These are phyloP conservation scores for Malthinus flaveolus DNA, from an alignment of 2,888 invertebrate genomes.

Conservation along the genomic window DNA sequence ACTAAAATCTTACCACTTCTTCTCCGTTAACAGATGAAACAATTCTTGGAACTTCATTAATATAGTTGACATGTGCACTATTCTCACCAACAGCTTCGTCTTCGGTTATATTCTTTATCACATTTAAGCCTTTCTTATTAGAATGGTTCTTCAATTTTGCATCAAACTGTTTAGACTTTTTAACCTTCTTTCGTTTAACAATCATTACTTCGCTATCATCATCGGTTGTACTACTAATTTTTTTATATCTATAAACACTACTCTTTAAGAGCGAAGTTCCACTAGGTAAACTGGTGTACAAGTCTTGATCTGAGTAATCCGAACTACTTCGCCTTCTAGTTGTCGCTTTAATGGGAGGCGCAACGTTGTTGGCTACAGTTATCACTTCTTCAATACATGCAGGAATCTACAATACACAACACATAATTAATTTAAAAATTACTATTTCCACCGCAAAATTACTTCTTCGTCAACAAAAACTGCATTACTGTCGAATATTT, in stretches of 20 bases:
- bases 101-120: neutral
- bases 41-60: slow-evolving; percentile 60
- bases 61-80: slow-evolving; percentile 36
- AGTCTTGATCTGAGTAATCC: no score
- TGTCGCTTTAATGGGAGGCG: slow-evolving; percentile 40
- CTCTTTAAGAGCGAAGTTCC: slow-evolving; percentile 39
- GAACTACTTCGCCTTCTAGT: no score
- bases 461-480: slow-evolving; percentile 40
- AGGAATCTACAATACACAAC: slow-evolving; percentile 53
- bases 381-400: slow-evolving; percentile 60
- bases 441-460: slow-evolving; percentile 1
- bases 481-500: slow-evolving; percentile 16
- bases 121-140: no score
- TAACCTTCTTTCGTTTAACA: neutral
- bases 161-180: neutral
- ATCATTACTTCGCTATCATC: slow-evolving; percentile 8
- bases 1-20: slow-evolving; percentile 56
- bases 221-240: neutral
- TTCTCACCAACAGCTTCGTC: neutral
- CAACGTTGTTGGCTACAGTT: slow-evolving; percentile 58
- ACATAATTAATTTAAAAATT: no score
- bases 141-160: no score
- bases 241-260: slow-evolving; percentile 28
- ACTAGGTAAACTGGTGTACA: slow-evolving; percentile 33
- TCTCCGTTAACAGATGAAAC: slow-evolving; percentile 63